Evolutionary conservation across 2,113 vertebrate species (phyloP).

Genomic region (Cygnus atratus): DNA sequence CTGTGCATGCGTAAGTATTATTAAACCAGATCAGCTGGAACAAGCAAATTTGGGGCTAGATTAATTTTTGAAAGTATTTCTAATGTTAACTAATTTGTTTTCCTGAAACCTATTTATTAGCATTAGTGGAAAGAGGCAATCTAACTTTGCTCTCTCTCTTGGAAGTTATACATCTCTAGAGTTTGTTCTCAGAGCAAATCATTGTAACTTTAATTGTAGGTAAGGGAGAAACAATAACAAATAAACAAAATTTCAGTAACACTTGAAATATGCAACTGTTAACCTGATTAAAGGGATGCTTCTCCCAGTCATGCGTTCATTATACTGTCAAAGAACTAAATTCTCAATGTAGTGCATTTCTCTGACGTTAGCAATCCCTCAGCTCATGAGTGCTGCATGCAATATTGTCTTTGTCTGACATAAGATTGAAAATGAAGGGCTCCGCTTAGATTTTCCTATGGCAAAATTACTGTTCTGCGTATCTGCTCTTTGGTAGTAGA

Average conservation of each 20-base stretch:
- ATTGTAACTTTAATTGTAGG: conserved; percentile 8
- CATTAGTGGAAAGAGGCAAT: background rate
- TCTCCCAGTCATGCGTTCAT: background rate
- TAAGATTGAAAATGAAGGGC: background rate
- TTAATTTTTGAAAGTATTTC: conserved; percentile 49
- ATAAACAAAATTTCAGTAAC: background rate
- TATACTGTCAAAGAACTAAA: background rate
- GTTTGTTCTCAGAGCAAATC: conserved; percentile 7
- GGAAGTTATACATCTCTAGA: background rate
- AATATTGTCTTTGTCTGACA: background rate
- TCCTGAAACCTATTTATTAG: conserved; percentile 24
- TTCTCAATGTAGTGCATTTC: background rate
- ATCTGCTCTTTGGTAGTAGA: background rate
- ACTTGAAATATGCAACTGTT: background rate
- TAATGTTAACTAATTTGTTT: conserved; percentile 40
- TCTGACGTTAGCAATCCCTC: background rate
- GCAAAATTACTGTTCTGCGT: background rate
- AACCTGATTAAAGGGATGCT: background rate
- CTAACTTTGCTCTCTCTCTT: background rate
- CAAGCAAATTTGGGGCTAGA: conserved; percentile 35
- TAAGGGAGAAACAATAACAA: background rate
- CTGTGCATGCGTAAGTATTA: background rate
- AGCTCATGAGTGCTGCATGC: background rate
- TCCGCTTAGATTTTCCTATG: background rate
- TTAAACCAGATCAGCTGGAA: conserved; percentile 27